These are phyloP conservation scores for Leptinotarsa rubiginosa DNA, from an alignment of 2,888 invertebrate species.

Conservation along the genomic window DNA sequence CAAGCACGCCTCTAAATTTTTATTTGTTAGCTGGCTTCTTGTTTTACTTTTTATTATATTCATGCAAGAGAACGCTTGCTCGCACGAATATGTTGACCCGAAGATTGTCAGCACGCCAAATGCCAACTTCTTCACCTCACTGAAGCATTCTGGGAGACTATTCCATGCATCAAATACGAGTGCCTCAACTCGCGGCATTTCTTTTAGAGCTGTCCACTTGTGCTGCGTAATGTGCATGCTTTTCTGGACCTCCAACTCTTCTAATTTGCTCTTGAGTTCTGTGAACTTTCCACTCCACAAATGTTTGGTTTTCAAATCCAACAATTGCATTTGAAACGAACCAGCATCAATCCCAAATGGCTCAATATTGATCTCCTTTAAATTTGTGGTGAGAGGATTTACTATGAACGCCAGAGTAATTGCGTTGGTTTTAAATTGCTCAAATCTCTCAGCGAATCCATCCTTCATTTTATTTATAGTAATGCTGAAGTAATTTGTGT, in stretches of 20 bases:
- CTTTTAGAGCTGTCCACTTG: conserved; percentile 47
- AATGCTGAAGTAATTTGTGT: conserved; percentile 23
- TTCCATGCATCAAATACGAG: neutral
- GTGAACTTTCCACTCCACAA: conserved; percentile 54
- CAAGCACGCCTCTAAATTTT: conserved; percentile 43
- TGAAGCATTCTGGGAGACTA: conserved; percentile 19
- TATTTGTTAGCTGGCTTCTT: conserved; percentile 45
- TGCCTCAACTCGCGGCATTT: conserved; percentile 46
- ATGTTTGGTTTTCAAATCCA: conserved; percentile 49
- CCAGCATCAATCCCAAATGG: conserved; percentile 34
- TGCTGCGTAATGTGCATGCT: conserved; percentile 14
- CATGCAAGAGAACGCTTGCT: neutral
- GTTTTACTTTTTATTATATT: conserved; percentile 42
- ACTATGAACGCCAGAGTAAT: conserved; percentile 35
- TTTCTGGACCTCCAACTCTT: conserved; percentile 45
- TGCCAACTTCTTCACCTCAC: conserved; percentile 18
- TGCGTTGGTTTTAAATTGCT: conserved; percentile 32
- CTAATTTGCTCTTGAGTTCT: conserved; percentile 45
- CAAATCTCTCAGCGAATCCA: conserved; percentile 33
- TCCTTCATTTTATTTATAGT: conserved; percentile 31
- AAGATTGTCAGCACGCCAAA: neutral
- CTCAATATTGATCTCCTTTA: conserved; percentile 25
- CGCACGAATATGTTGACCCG: too few relatives aligned
- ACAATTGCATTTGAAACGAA: conserved; percentile 32
- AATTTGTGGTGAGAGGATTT: conserved; percentile 35